Evolutionary conservation across 1,140 invertebrate genomes (phyloP).

Genomic region (Drosophila pseudoobscura): DNA sequence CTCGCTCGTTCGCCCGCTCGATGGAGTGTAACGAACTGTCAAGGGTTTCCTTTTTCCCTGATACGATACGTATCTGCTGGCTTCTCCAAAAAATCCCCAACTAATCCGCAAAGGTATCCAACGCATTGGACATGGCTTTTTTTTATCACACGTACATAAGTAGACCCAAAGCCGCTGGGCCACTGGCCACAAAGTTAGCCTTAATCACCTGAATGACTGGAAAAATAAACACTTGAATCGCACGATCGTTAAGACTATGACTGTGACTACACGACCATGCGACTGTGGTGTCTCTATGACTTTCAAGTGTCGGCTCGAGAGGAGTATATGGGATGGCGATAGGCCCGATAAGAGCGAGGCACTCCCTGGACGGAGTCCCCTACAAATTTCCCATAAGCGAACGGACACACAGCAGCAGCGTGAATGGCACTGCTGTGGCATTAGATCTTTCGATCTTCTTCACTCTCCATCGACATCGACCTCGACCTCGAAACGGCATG

Average conservation of each 20-base stretch:
- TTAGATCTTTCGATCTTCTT: no score
- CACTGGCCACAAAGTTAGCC: slow-evolving; percentile 27
- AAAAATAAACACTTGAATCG: slow-evolving; percentile 44
- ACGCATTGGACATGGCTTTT: slow-evolving; percentile 4
- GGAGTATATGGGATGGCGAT: slow-evolving; percentile 21
- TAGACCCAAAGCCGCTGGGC: slow-evolving; percentile 9
- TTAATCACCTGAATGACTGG: slow-evolving; percentile 30
- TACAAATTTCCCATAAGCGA: no score
- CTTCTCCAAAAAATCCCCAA: slow-evolving; percentile 1
- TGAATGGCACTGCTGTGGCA: no score
- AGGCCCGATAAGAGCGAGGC: no score
- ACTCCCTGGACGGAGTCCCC: no score
- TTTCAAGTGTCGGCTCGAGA: slow-evolving; percentile 30
- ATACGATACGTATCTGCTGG: not conserved
- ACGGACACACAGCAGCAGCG: no score
- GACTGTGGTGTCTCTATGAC: slow-evolving; percentile 10
- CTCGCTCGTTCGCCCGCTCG: not conserved
- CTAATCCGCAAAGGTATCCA: slow-evolving; percentile 14
- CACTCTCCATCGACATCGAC: slow-evolving; percentile 8
- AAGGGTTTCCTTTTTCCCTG: slow-evolving; percentile 1
- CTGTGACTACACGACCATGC: slow-evolving; percentile 25
- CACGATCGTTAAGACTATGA: slow-evolving; percentile 1
- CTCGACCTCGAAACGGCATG: not conserved
- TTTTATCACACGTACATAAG: slow-evolving; percentile 16
- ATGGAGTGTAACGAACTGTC: slow-evolving; percentile 5